Conservation (phyloP, 2,888 invertebrate genomes). For the Drosophila prostipennis region DNA sequence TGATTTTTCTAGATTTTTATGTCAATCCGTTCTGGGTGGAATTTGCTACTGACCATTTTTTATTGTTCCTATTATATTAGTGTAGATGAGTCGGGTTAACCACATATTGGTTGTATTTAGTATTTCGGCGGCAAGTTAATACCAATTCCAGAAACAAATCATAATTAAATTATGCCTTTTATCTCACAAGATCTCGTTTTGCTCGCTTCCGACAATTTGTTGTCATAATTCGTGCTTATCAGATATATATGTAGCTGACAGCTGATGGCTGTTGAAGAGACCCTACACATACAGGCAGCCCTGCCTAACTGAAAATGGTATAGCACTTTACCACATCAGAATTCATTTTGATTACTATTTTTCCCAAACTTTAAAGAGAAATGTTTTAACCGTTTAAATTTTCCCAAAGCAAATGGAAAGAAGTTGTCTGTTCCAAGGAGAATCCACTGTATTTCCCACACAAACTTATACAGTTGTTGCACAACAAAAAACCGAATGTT, state of each 20-base stretch:
- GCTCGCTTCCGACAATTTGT: neutral
- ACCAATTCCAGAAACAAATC: too few species aligned
- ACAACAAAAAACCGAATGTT: slow-evolving; percentile 1
- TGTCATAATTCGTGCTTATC: slow-evolving; percentile 5
- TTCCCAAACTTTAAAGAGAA: too few species aligned
- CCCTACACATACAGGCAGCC: neutral
- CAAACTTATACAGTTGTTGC: slow-evolving; percentile 1
- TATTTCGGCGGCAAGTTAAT: neutral
- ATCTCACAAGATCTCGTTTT: neutral
- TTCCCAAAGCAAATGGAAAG: neutral
- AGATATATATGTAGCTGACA: neutral
- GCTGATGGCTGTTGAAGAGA: neutral
- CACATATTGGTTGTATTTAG: too few species aligned
- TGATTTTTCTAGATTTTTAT: too few species aligned
- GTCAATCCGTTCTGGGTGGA: too few species aligned
- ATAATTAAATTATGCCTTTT: too few species aligned
- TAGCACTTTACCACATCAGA: neutral
- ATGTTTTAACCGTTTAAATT: too few species aligned
- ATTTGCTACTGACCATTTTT: too few species aligned
- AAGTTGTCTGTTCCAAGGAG: neutral
- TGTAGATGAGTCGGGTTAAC: too few species aligned
- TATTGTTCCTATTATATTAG: too few species aligned
- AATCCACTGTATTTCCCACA: neutral
- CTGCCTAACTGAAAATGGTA: neutral
- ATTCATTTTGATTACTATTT: too few species aligned